Percentiles rank a stretch among this genome's conserved stretches.
These are phyloP conservation scores for Pseudomyrmex gracilis DNA, from an alignment of 1,140 invertebrate species.

Conservation along the genomic window DNA sequence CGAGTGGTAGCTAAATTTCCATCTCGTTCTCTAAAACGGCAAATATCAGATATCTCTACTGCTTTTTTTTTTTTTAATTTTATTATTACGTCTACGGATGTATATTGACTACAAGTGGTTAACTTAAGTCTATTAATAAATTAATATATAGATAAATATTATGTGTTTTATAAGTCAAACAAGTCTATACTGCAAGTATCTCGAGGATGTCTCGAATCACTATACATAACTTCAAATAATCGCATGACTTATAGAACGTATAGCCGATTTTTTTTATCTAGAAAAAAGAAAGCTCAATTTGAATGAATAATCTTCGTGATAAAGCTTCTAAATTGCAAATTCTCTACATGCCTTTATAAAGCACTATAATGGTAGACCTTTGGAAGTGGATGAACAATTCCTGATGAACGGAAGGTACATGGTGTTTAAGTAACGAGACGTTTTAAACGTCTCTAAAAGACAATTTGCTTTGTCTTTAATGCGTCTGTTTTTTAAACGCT, in stretches of 20 bases:
- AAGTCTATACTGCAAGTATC: constrained; percentile 63
- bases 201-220: constrained; percentile 31
- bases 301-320: constrained; percentile 34
- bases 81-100: constrained; percentile 27
- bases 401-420: constrained; percentile 48
- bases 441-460: constrained; percentile 13
- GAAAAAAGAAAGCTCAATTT: constrained; percentile 53
- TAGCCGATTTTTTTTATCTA: constrained; percentile 73
- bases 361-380: constrained; percentile 40
- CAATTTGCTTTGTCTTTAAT: neutral
- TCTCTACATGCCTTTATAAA: constrained; percentile 41
- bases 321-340: constrained; percentile 65
- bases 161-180: constrained; percentile 68
- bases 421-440: constrained; percentile 56
- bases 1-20: constrained; percentile 73
- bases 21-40: constrained; percentile 70
- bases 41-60: constrained; percentile 66
- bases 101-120: constrained; percentile 82
- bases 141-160: constrained; percentile 83
- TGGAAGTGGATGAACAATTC: constrained; percentile 39
- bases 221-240: constrained; percentile 54
- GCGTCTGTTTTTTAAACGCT: neutral
- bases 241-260: constrained; percentile 75
- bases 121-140: constrained; percentile 82
- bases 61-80: constrained; percentile 69